Percentiles rank a stretch among this genome's conserved stretches.
phyloP scores from a whole-genome alignment of 92 coral and sea anemone genomes.

The Epizoanthus stellaris region DNA sequence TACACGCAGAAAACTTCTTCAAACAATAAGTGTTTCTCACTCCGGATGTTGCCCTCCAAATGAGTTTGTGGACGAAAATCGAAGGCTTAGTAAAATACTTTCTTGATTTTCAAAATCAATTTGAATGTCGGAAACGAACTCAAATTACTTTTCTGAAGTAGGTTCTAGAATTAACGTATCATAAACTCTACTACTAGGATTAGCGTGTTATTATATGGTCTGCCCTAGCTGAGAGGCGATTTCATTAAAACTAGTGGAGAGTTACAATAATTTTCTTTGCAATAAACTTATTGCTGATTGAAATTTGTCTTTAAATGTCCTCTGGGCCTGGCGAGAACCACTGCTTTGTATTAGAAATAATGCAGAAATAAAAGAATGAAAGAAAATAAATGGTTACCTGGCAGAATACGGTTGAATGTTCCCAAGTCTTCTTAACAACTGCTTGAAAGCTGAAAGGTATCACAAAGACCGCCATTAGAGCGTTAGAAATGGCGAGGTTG shows the following conservation, averaged over 20 bases:
- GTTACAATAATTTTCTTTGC: not conserved
- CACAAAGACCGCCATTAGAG: slow-evolving; percentile 70
- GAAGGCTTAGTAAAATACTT: slow-evolving; percentile 11
- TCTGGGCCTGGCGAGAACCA: not conserved
- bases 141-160: slow-evolving; percentile 7
- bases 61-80: not conserved
- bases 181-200: no score
- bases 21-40: no score
- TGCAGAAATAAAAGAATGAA: not conserved
- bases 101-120: not conserved
- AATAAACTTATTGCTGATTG: not conserved
- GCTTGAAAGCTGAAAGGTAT: slow-evolving; percentile 83
- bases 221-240: no score
- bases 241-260: no score
- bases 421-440: slow-evolving; percentile 64
- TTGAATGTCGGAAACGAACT: slow-evolving; percentile 22
- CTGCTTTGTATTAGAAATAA: not conserved
- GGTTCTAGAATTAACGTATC: not conserved
- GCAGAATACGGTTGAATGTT: slow-evolving; percentile 69
- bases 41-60: no score
- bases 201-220: no score
- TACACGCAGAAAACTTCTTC: no score
- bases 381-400: slow-evolving; percentile 59
- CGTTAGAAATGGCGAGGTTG: slow-evolving; percentile 84
- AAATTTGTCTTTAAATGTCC: not conserved